Percentiles rank a stretch among this genome's conserved stretches.
phyloP scores from a whole-genome alignment of 2,113 vertebrate genomes.

The Protobothrops flavoviridis region DNA sequence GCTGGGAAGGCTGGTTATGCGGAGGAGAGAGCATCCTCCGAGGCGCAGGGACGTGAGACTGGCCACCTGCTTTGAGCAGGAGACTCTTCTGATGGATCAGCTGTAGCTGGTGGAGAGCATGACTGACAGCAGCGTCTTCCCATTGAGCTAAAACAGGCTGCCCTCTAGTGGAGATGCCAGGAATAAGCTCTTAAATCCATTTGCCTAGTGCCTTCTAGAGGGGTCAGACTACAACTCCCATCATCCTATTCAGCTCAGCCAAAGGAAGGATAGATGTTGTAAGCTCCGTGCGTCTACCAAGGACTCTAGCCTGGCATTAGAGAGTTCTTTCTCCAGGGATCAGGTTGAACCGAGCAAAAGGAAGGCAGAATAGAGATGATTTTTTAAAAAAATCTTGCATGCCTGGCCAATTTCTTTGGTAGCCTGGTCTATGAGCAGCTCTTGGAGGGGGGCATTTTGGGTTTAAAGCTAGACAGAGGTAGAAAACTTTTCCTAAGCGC shows the following conservation, averaged over 20 bases:
- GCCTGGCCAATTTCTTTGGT: not conserved
- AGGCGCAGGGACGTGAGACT: not conserved
- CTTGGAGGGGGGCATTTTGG: not conserved
- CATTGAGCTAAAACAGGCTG: conserved; percentile 40
- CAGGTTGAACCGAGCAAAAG: not conserved
- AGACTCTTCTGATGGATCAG: not conserved
- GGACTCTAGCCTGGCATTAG: not conserved
- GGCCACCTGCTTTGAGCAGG: not conserved
- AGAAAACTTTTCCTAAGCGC: not conserved
- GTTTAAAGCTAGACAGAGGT: not conserved
- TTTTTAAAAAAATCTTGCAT: not conserved
- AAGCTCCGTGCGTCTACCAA: not conserved
- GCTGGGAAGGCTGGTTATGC: not conserved
- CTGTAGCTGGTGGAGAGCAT: not conserved
- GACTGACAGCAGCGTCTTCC: not conserved
- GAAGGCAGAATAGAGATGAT: not conserved
- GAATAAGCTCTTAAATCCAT: not conserved
- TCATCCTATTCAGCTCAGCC: not conserved
- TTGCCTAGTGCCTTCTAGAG: not conserved
- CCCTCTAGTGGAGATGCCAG: conserved; percentile 24
- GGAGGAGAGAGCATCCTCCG: not conserved
- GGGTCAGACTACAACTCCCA: not conserved
- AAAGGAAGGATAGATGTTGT: not conserved
- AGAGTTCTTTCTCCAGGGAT: not conserved
- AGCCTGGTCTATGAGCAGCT: not conserved